Base-by-base conservation (phyloP, 2,888 invertebrate species). In the Cantharis lateralis region DNA sequence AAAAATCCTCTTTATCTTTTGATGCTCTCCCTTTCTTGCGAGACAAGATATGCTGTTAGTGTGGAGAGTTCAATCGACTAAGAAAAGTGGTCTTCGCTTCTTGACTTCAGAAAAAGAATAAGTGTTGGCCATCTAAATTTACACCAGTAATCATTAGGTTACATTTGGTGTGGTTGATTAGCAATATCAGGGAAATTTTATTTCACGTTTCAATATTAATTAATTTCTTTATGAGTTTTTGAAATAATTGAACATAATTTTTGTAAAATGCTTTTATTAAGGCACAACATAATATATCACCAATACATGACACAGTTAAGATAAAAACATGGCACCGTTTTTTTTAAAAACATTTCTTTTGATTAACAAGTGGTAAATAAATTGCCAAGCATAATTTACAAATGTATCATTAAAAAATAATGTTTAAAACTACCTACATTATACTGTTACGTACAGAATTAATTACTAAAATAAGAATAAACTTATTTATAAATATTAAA, bases 221-320 rank as follows among this genome's bases (percentile, higher is more conserved):
- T n/a, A n/a, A n/a, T n/a, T 18, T 18, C 18, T 18, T 18, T 18
- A 18, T 18, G 3, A 18, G 20, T 20, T 20, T 13, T 13, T 13
- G 13, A 4, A 48, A 48, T 48, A 48, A 48, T n/a, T 48, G 2
- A n/a, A n/a, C 2, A n/a, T 10, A 1, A 66, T 7, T 13, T 63
- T 63, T 18, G 16, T 18, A 18, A 66, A 66, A 66, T 15, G 64
- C 64, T 72, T 28, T 73, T 73, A 73, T 73, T 73, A 73, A 73
- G 73, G 73, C 73, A 73, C 73, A 73, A 72, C 62, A 72, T 32
- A 26, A 68, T 72, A 72, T 72, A 72, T 72, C 72, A 72, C 72
- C 62, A 69, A 26, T 62, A 66, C 62, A 73, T 73, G 73, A 73
- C 73, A 73, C 73, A 72, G 15, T 68, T 73, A 73, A 73, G 28